phyloP scores from a whole-genome alignment of 2,113 vertebrate genomes.

The Nothoprocta perdicaria region DNA sequence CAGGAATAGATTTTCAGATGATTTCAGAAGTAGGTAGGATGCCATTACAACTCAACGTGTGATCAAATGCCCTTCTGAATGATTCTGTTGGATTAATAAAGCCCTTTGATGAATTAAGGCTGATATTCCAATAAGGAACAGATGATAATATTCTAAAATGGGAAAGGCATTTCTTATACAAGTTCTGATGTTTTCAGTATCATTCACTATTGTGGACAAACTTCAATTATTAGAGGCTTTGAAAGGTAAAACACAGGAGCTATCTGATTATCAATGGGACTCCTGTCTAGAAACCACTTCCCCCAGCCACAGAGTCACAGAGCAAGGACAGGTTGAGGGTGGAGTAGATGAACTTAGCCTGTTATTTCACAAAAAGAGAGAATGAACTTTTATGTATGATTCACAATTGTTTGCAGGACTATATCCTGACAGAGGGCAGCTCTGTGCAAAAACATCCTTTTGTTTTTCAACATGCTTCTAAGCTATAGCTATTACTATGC shows the following conservation, averaged over 20 bases:
- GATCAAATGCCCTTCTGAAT: constrained; percentile 64
- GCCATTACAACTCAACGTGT: constrained; percentile 42
- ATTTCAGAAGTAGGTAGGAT: constrained; percentile 47
- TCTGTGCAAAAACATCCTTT: background rate
- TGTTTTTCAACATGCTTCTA: background rate
- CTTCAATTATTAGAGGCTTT: background rate
- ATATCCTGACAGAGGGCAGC: background rate
- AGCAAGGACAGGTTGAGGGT: background rate
- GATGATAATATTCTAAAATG: background rate
- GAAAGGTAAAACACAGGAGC: background rate
- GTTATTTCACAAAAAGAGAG: background rate
- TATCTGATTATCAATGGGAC: background rate
- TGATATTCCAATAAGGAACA: constrained; percentile 35
- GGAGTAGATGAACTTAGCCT: background rate
- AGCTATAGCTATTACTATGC: background rate
- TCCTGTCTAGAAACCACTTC: background rate
- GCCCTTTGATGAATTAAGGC: constrained; percentile 51
- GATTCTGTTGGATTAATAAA: constrained; percentile 66
- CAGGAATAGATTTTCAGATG: constrained; percentile 70
- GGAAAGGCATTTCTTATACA: background rate
- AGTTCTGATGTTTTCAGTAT: background rate
- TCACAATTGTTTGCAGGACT: background rate
- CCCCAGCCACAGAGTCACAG: background rate
- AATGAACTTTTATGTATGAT: background rate
- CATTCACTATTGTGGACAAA: background rate